Evolutionary conservation across 2,113 vertebrate species (phyloP).

Genomic region (Pyxicephalus adspersus): DNA sequence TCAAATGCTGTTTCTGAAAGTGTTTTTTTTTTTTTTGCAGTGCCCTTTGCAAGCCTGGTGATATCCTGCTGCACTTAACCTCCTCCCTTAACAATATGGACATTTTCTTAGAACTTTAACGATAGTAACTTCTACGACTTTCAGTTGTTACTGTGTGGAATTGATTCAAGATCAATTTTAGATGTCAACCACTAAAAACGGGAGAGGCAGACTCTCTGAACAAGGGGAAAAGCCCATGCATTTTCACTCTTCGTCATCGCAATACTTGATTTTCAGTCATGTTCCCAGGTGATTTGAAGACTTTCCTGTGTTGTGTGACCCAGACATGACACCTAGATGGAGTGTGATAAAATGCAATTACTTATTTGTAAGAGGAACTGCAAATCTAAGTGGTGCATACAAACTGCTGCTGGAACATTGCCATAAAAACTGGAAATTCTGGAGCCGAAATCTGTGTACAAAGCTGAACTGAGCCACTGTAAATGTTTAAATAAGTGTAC

Average conservation of each 20-base stretch:
- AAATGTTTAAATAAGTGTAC: slow-evolving; percentile 67
- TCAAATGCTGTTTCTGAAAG: slow-evolving; percentile 63
- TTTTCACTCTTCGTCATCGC: background rate
- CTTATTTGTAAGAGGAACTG: slow-evolving; percentile 12
- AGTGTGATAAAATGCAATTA: slow-evolving; percentile 19
- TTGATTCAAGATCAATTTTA: slow-evolving; percentile 12
- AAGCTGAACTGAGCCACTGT: slow-evolving; percentile 79
- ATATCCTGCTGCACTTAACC: slow-evolving; percentile 81
- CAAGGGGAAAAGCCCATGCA: slow-evolving; percentile 8
- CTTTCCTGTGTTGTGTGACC: slow-evolving; percentile 28
- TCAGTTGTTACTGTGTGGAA: background rate
- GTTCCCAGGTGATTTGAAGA: slow-evolving; percentile 56
- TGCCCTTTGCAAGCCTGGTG: slow-evolving; percentile 99
- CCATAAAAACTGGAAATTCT: slow-evolving; percentile 6
- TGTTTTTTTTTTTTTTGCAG: slow-evolving; percentile 68
- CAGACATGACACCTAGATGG: slow-evolving; percentile 20
- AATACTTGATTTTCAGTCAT: slow-evolving; percentile 56
- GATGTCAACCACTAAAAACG: background rate
- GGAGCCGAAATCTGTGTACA: slow-evolving; percentile 61
- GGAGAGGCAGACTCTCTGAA: background rate
- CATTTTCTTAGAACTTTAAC: slow-evolving; percentile 74
- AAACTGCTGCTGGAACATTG: slow-evolving; percentile 13
- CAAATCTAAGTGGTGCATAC: background rate
- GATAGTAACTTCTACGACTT: slow-evolving; percentile 63
- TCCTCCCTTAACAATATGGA: slow-evolving; percentile 77